Percentiles rank a stretch among this genome's conserved stretches.
These are phyloP conservation scores for Patella pellucida DNA, from an alignment of 2,888 invertebrate species.

Conservation along the genomic window DNA sequence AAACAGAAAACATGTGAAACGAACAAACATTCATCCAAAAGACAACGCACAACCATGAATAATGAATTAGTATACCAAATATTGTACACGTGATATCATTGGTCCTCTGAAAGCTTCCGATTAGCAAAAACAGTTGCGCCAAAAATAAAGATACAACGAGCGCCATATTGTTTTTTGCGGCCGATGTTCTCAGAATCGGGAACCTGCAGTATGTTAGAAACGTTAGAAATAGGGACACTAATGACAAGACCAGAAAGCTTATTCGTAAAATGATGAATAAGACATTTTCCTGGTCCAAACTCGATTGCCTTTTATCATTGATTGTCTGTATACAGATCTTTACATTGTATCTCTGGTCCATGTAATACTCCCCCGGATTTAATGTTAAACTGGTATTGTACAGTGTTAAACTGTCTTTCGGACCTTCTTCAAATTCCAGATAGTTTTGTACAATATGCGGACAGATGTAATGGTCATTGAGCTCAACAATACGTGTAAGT, in stretches of 20 bases:
- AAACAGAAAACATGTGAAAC: constrained; percentile 44
- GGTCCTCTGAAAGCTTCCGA: constrained; percentile 21
- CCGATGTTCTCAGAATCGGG: constrained; percentile 37
- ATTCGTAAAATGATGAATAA: too few relatives aligned
- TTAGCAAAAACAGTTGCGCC: constrained; percentile 35
- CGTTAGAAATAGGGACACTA: constrained; percentile 32
- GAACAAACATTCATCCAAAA: constrained; percentile 42
- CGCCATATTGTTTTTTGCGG: constrained; percentile 44
- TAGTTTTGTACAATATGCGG: neutral
- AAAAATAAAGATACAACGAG: constrained; percentile 34
- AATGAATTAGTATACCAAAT: constrained; percentile 41
- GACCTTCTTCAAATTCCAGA: neutral
- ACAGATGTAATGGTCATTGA: neutral
- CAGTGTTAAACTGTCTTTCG: too few relatives aligned
- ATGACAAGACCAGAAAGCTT: constrained; percentile 17
- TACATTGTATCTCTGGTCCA: too few relatives aligned
- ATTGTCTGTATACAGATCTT: neutral
- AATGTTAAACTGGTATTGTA: too few relatives aligned
- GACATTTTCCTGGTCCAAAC: too few relatives aligned
- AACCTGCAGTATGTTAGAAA: constrained; percentile 38
- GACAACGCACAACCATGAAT: constrained; percentile 38
- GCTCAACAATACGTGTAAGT: neutral
- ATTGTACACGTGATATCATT: constrained; percentile 25
- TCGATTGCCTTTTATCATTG: neutral
- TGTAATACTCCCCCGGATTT: too few relatives aligned